Evolutionary conservation across 2,797 vertebrate species (phyloP).

Genomic region (Sitta carolinensis): DNA sequence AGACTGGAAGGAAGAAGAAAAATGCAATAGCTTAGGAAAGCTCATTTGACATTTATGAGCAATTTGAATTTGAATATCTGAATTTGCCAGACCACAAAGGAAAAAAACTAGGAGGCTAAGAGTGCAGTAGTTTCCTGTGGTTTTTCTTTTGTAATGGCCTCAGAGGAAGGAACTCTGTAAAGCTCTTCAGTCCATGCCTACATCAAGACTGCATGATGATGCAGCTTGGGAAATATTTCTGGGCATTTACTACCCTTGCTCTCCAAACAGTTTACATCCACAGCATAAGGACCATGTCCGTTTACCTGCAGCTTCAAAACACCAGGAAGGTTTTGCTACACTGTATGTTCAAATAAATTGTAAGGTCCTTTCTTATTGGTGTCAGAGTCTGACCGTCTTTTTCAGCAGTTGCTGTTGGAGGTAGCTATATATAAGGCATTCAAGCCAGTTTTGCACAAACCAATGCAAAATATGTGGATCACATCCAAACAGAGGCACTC

Average conservation of each 20-base stretch:
- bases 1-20: not conserved
- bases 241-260: not conserved
- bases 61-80: slow-evolving; percentile 35
- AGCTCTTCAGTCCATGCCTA: not conserved
- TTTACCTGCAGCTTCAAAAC: not conserved
- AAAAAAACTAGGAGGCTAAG: not conserved
- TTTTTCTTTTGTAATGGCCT: not conserved
- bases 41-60: slow-evolving; percentile 2
- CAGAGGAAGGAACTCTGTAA: not conserved
- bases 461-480: not conserved
- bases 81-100: slow-evolving; percentile 13
- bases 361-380: not conserved
- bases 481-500: not conserved
- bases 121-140: slow-evolving; percentile 5
- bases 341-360: not conserved
- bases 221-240: not conserved
- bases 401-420: not conserved
- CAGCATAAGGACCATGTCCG: not conserved
- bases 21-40: not conserved
- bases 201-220: not conserved
- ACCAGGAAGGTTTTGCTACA: not conserved
- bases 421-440: not conserved
- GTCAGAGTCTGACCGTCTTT: not conserved
- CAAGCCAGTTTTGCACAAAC: not conserved
- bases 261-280: not conserved